Conservation (phyloP, 1,140 invertebrate genomes). For the Lepidostoma basale region DNA sequence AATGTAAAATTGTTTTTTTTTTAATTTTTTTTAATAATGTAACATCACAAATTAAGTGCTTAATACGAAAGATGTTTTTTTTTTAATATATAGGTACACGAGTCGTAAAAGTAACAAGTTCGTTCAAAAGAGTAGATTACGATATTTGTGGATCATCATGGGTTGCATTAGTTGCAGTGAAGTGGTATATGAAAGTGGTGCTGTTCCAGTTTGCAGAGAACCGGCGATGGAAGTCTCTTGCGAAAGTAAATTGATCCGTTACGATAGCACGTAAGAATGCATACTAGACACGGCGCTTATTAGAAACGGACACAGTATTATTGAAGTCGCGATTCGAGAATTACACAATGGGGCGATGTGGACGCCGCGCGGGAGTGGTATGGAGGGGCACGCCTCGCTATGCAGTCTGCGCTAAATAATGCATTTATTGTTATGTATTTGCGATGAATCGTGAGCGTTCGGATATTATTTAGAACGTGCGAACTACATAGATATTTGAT, state of each 20-base stretch:
- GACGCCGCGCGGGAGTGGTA: not conserved
- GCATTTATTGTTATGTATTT: not conserved
- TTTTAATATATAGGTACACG: too few relatives aligned
- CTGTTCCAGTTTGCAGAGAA: slow-evolving; percentile 27
- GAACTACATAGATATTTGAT: too few relatives aligned
- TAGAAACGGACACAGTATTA: slow-evolving; percentile 1
- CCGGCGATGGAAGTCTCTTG: slow-evolving; percentile 21
- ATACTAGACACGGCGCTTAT: not conserved
- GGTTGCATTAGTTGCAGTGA: not conserved
- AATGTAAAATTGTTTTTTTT: too few relatives aligned
- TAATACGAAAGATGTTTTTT: too few relatives aligned
- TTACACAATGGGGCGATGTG: not conserved
- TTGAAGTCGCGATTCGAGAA: not conserved
- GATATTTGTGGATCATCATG: too few relatives aligned
- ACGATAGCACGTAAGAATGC: slow-evolving; percentile 13
- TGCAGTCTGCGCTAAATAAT: not conserved
- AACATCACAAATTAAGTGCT: too few relatives aligned
- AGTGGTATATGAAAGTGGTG: slow-evolving; percentile 26
- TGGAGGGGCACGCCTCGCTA: not conserved
- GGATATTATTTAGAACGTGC: not conserved
- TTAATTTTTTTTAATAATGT: too few relatives aligned
- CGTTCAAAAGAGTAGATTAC: too few relatives aligned
- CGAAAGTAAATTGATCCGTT: slow-evolving; percentile 21
- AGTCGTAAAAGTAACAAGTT: too few relatives aligned
- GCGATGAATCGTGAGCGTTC: not conserved